Base-by-base conservation (phyloP, 2,888 invertebrate genomes). In the Phyllotreta striolata region DNA sequence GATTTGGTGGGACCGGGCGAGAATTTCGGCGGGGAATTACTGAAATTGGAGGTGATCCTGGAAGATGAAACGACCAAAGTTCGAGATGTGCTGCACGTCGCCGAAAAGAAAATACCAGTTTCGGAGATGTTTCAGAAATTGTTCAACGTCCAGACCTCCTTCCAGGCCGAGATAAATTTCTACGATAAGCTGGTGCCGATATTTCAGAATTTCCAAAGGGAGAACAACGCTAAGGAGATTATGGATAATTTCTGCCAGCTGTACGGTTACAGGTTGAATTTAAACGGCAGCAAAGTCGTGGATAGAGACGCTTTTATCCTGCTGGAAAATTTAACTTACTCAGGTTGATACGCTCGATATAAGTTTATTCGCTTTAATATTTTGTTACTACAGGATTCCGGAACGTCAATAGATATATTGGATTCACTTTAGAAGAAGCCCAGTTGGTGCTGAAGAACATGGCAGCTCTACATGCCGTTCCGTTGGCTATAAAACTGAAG, bases 391-490 rank as follows among this genome's bases (percentile, higher is more conserved):
- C 37, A 66, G 84, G 83, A 0, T 86, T 81, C 64, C 80, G 75
- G 47, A 80, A 78, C 0, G 80, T 80, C 0, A 77, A 84, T 47
- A 81, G 86, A 24, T 71, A 72, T 37, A 66, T 71, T 57, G 81
- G 84, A 58, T 80, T 84, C 49, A 83, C 85, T 72, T 70, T 83
- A 40, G 76, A 78, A 0, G 83, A 84, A 55, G 77, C 82, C 0
- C 77, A 75, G 54, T 44, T 83, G 0, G 77, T 83, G 1, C 68
- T 85, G 0, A 74, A 78, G 39, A 74, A 81, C 10, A 67, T 85
- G 68, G 86, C 86, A 0, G 78, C 80, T 61, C 85, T 83, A 66
- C 86, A 86, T 70, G 84, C 84, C 0, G 74, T 85, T 14, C 82
- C 84, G 1, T 78, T 86, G 6, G 85, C 84, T 0, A 73, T 83